phyloP scores from a whole-genome alignment of 1,140 invertebrate genomes.

The Streblospio benedicti region DNA sequence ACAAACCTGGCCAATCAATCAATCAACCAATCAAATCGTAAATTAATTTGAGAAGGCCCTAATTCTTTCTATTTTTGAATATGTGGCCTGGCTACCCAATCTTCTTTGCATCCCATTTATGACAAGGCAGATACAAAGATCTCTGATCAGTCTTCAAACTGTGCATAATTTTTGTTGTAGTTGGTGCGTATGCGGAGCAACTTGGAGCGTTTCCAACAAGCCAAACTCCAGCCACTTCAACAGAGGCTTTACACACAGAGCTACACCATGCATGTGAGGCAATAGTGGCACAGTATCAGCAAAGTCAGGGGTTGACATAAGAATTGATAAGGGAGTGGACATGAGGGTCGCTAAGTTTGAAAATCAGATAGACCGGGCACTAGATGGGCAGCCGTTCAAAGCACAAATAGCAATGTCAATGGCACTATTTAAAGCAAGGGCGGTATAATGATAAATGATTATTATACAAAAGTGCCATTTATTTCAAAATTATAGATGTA shows the following conservation, averaged over 20 bases:
- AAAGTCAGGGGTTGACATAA: background rate
- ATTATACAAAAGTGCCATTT: no score
- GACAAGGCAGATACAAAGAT: no score
- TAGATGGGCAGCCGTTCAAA: no score
- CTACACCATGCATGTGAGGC: conserved; percentile 31
- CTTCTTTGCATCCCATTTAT: background rate
- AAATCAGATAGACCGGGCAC: no score
- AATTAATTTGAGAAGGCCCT: background rate
- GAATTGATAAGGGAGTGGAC: background rate
- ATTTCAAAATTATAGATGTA: no score
- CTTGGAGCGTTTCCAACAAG: conserved; percentile 74
- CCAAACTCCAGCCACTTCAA: conserved; percentile 63
- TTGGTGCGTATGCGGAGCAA: conserved; percentile 70
- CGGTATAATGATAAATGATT: no score
- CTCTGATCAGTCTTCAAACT: no score
- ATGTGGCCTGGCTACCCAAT: background rate
- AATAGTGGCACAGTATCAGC: background rate
- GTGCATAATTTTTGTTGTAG: conserved; percentile 20
- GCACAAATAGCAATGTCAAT: no score
- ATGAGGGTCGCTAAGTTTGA: background rate
- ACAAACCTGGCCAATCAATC: no score
- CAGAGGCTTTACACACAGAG: conserved; percentile 36
- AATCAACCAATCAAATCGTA: background rate
- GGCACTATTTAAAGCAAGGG: no score
- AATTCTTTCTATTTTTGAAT: background rate